phyloP scores from a whole-genome alignment of 2,888 invertebrate genomes.

The Eremobia ochroleuca region DNA sequence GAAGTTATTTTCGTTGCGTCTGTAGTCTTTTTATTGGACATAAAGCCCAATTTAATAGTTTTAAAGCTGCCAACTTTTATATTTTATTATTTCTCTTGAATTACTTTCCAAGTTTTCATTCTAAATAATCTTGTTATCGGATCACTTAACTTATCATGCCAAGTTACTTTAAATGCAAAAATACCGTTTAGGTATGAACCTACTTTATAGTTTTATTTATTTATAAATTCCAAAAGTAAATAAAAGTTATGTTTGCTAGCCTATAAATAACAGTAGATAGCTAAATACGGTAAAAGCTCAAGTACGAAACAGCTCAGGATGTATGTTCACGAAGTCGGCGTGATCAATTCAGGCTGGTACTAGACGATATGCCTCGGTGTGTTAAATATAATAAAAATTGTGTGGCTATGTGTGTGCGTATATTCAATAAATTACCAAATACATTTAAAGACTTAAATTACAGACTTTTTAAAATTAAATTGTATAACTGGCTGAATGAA shows the following conservation, averaged over 20 bases:
- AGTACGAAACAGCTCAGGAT: no score
- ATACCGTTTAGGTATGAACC: background rate
- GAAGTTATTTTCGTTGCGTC: slow-evolving; percentile 27
- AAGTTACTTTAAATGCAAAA: slow-evolving; percentile 25
- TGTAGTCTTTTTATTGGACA: slow-evolving; percentile 13
- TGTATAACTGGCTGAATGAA: no score
- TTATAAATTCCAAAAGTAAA: background rate
- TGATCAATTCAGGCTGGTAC: no score
- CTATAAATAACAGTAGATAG: background rate
- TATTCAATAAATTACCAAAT: no score
- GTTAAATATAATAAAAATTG: no score
- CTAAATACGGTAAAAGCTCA: background rate
- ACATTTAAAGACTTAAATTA: no score
- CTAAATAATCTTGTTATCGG: slow-evolving; percentile 32
- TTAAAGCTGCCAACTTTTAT: slow-evolving; percentile 20
- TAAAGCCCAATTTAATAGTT: slow-evolving; percentile 32
- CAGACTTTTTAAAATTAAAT: no score
- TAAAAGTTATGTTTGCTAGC: no score
- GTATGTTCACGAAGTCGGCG: no score
- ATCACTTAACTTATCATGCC: slow-evolving; percentile 30
- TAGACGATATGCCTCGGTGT: no score
- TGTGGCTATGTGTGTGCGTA: no score
- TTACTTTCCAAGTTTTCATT: slow-evolving; percentile 33
- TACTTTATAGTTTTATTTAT: background rate
- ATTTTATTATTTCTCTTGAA: slow-evolving; percentile 37